These are phyloP conservation scores for Aeoliscus strigatus DNA, from an alignment of 2,797 vertebrate species.

Conservation along the genomic window DNA sequence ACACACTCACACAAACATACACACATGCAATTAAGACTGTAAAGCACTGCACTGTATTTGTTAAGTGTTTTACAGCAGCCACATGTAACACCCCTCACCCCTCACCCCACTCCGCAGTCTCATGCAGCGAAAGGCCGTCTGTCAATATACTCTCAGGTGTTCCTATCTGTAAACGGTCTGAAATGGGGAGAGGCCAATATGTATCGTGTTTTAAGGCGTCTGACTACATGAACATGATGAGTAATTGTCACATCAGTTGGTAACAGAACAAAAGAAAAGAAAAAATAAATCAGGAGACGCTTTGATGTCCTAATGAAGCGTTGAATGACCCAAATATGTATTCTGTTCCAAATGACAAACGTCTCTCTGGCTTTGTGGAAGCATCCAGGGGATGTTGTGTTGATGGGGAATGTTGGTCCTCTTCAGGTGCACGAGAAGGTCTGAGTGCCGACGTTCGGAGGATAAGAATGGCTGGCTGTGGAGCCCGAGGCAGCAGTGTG, in stretches of 20 bases:
- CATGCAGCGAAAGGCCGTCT: slow-evolving; percentile 46
- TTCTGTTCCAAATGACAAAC: no score
- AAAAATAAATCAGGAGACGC: no score
- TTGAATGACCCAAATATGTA: no score
- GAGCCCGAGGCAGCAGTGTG: slow-evolving; percentile 84
- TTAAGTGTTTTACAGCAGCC: slow-evolving; percentile 55
- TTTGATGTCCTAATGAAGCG: no score
- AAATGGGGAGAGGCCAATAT: slow-evolving; percentile 19
- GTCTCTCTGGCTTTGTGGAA: slow-evolving; percentile 18
- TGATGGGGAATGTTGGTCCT: slow-evolving; percentile 48
- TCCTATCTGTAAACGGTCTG: slow-evolving; percentile 58
- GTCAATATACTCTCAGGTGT: slow-evolving; percentile 62
- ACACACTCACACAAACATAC: slow-evolving; percentile 22
- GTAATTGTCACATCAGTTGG: neutral
- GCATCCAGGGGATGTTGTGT: slow-evolving; percentile 16
- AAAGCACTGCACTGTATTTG: slow-evolving; percentile 53
- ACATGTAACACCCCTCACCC: slow-evolving; percentile 52
- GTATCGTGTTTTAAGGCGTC: slow-evolving; percentile 30
- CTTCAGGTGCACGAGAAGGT: slow-evolving; percentile 85
- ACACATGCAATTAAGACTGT: slow-evolving; percentile 48
- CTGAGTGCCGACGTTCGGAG: slow-evolving; percentile 80
- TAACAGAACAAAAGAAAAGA: no score
- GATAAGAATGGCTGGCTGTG: slow-evolving; percentile 90
- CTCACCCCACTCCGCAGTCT: slow-evolving; percentile 61
- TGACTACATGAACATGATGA: slow-evolving; percentile 5